Conservation (phyloP, 2,797 vertebrate species). For the Nyctalus aviator region DNA sequence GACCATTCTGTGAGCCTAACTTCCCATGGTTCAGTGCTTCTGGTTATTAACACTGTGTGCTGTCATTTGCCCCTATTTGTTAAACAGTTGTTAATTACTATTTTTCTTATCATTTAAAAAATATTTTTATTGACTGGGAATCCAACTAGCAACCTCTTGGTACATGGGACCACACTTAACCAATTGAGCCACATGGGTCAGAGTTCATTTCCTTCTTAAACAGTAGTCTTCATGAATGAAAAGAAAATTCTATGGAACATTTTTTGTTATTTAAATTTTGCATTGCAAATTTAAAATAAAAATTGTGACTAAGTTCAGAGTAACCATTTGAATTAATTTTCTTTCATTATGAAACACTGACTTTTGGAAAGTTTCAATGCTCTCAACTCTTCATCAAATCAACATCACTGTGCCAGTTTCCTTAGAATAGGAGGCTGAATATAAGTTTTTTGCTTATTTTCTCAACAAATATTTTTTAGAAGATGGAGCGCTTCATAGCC, state of each 20-base stretch:
- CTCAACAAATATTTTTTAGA: slow-evolving; percentile 1
- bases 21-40: neutral
- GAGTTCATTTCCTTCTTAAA: slow-evolving; percentile 23
- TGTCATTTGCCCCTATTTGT: slow-evolving; percentile 45
- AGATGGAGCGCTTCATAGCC: neutral
- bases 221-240: slow-evolving; percentile 32
- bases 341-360: neutral
- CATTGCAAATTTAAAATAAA: slow-evolving; percentile 61
- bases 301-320: slow-evolving; percentile 7
- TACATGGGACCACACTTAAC: too few species aligned
- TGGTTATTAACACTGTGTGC: slow-evolving; percentile 37
- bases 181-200: too few species aligned
- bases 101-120: slow-evolving; percentile 52
- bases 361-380: neutral
- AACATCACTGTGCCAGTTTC: neutral
- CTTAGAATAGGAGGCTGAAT: neutral
- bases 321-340: neutral
- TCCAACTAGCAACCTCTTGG: too few species aligned
- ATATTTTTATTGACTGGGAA: too few species aligned
- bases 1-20: neutral
- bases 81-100: slow-evolving; percentile 60
- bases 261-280: neutral
- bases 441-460: neutral
- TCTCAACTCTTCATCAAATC: neutral
- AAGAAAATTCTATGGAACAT: slow-evolving; percentile 39